Conservation (phyloP, 2,888 invertebrate genomes). For the Tethea ocularis region DNA sequence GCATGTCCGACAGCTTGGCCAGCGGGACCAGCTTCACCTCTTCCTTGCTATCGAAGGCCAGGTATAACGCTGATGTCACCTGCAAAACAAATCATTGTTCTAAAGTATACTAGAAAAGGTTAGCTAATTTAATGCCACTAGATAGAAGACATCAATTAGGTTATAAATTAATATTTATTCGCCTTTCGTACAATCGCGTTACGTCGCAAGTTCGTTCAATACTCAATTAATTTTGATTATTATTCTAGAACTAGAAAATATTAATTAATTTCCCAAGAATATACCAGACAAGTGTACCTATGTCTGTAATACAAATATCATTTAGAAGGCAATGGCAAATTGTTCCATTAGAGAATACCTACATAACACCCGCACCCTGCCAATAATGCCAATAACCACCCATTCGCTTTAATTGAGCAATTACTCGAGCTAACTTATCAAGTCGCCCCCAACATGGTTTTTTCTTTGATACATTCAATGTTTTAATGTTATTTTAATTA, state of each 20-base stretch:
- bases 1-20: conserved; percentile 86
- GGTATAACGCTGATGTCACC: conserved; percentile 81
- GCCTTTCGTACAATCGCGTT: too few species aligned
- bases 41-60: conserved; percentile 62
- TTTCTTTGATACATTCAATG: not conserved
- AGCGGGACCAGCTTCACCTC: conserved; percentile 60
- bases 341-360: not conserved
- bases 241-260: too few species aligned
- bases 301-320: not conserved
- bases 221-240: too few species aligned
- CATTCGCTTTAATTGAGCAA: conserved; percentile 36
- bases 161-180: too few species aligned
- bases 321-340: not conserved
- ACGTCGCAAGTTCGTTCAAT: too few species aligned
- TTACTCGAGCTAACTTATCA: conserved; percentile 15
- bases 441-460: not conserved
- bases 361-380: conserved; percentile 21
- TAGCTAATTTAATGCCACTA: too few species aligned
- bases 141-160: too few species aligned
- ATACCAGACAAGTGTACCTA: not conserved
- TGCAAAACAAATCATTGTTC: conserved; percentile 26
- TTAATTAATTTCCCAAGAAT: too few species aligned
- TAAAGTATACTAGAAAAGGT: too few species aligned
- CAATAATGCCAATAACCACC: conserved; percentile 35
- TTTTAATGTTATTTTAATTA: not conserved